Evolutionary conservation across 2,888 invertebrate genomes (phyloP), one percentile per base, ranked within the genome.

Genomic region (Meganola albula): DNA sequence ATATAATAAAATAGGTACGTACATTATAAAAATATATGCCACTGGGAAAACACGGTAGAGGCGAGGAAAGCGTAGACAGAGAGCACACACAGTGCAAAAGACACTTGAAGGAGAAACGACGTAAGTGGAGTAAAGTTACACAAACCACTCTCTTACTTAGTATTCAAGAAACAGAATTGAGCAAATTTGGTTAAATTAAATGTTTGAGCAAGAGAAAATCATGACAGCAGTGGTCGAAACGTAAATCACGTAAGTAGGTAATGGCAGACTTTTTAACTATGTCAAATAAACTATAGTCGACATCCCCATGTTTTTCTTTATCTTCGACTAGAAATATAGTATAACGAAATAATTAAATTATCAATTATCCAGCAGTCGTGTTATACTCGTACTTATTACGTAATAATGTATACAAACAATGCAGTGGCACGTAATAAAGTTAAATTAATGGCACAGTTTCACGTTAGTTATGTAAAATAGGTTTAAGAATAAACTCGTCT

Each of bases 401-500:
- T 68, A 58, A 57, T 52, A 55, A 58, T 56, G 56, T 71, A 74
- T 77, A 78, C 63, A 60, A 71, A 66, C 70, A 74, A 73, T 76
- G 76, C 80, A 79, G 82, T 78, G 82, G 82, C 83, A 83, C 80
- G 69, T 74, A 66, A 69, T 78, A 79, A 78, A 79, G 80, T 82
- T 80, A 84, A 74, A 82, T 76, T 75, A 80, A 85, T 85, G 85
- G 85, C 85, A 85, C 85, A 84, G 71, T 82, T 85, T 85, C 85
- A 85, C 85, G 85, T 85, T 84, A 84, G 83, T 82, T 78, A 65
- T 66, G 66, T 76, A 71, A 76, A 80, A 67, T 75, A 77, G n/a
- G n/a, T n/a, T n/a, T 64, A 76, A 75, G 67, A 78, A 74, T 72
- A 61, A 64, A 73, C 66, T 72, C 63, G 73, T 59, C 59, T 73